phyloP scores from a whole-genome alignment of 2,797 vertebrate genomes.

The Moxostoma hubbsi region DNA sequence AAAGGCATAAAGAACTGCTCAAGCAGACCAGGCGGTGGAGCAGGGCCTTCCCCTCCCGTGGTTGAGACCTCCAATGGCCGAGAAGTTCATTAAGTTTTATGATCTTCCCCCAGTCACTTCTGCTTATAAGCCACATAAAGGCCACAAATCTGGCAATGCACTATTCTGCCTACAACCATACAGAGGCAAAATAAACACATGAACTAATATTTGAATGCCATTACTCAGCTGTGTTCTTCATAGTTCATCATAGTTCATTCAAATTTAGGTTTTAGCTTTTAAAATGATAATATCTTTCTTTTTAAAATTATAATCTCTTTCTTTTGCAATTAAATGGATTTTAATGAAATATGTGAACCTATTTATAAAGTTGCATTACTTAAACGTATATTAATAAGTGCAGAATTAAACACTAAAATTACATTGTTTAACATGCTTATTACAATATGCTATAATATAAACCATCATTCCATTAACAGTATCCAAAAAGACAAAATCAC shows the following conservation, averaged over 20 bases:
- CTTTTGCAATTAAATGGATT: background rate
- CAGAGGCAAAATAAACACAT: background rate
- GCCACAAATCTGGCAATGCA: conserved; percentile 92
- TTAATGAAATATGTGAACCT: background rate
- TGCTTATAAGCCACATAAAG: conserved; percentile 94
- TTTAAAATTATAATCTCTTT: background rate
- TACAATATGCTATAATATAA: background rate
- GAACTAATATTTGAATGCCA: conserved; percentile 8
- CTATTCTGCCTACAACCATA: conserved; percentile 64
- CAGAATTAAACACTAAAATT: background rate
- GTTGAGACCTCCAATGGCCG: conserved; percentile 77
- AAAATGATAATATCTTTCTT: background rate
- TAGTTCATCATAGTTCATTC: background rate
- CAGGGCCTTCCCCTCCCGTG: conserved; percentile 83
- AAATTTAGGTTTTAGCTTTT: background rate
- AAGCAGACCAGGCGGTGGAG: conserved; percentile 76
- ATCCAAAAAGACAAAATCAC: background rate
- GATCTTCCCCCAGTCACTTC: conserved; percentile 91
- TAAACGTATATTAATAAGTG: no score
- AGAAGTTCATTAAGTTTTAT: conserved; percentile 99
- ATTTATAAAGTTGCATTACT: no score
- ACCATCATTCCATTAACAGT: background rate
- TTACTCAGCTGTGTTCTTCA: background rate
- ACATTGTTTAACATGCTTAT: background rate
- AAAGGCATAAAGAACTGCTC: conserved; percentile 85